These are phyloP conservation scores for Phaenicophaeus curvirostris DNA, from an alignment of 2,797 vertebrate genomes.

Conservation along the genomic window DNA sequence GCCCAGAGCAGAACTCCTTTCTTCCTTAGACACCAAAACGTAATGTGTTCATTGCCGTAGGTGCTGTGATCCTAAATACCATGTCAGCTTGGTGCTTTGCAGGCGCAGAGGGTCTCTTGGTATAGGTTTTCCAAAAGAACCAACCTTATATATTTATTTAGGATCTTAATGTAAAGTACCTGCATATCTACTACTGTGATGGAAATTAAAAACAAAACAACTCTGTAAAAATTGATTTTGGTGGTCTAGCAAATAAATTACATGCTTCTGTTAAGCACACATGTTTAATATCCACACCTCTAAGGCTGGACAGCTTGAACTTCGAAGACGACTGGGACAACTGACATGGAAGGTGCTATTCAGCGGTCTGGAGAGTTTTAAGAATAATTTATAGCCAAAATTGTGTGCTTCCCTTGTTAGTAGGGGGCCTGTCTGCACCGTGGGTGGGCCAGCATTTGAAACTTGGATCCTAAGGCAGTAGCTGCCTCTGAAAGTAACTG, in stretches of 20 bases:
- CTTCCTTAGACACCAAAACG: neutral
- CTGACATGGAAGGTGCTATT: neutral
- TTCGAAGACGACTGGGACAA: neutral
- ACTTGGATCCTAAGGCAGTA: neutral
- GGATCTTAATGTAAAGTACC: neutral
- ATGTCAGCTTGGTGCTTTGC: rapidly evolving
- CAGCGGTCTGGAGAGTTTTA: neutral
- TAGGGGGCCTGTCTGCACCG: neutral
- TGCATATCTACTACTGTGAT: neutral
- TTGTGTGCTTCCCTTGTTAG: neutral
- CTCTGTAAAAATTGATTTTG: neutral
- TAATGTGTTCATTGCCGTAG: neutral
- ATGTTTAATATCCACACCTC: neutral
- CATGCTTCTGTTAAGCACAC: neutral
- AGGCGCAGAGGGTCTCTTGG: neutral
- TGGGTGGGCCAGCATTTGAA: neutral
- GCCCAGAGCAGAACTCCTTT: neutral
- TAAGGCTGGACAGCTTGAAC: neutral
- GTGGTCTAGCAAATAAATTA: neutral
- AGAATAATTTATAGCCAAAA: neutral
- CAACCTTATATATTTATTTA: neutral
- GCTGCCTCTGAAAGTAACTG: neutral
- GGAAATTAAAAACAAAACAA: neutral
- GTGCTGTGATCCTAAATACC: neutral
- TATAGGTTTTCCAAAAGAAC: neutral